A percentile compares a stretch with the other conserved stretches of the same genome.
These are phyloP conservation scores for Desmodus rotundus DNA, from an alignment of 2,113 vertebrate species.

Conservation along the genomic window DNA sequence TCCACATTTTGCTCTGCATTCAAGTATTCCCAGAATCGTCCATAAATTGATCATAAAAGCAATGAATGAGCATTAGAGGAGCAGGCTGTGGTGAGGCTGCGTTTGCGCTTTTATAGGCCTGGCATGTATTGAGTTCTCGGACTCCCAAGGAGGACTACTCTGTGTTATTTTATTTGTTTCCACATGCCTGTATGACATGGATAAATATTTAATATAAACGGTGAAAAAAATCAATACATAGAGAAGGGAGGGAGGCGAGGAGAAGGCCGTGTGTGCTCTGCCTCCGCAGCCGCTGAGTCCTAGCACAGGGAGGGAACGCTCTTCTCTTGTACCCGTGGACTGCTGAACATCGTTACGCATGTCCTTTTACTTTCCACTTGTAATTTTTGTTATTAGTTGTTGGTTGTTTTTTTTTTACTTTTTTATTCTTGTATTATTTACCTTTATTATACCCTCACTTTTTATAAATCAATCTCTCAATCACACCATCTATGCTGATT, in stretches of 20 bases:
- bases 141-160: not conserved
- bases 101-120: not conserved
- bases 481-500: not conserved
- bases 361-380: not conserved
- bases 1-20: not conserved
- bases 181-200: not conserved
- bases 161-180: not conserved
- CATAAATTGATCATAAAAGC: not conserved
- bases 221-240: not conserved
- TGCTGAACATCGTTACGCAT: not conserved
- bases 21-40: not conserved
- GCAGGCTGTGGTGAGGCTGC: not conserved
- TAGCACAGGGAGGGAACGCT: not conserved
- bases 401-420: not conserved
- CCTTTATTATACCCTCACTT: not conserved
- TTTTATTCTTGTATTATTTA: not conserved
- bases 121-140: not conserved
- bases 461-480: not conserved
- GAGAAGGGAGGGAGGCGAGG: not conserved
- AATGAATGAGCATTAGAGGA: not conserved
- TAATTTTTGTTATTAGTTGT: not conserved
- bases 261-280: not conserved
- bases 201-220: not conserved
- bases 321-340: not conserved
- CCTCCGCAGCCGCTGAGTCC: fast-evolving